phyloP scores from a whole-genome alignment of 2,888 invertebrate genomes.

The Autographa pulchrina region DNA sequence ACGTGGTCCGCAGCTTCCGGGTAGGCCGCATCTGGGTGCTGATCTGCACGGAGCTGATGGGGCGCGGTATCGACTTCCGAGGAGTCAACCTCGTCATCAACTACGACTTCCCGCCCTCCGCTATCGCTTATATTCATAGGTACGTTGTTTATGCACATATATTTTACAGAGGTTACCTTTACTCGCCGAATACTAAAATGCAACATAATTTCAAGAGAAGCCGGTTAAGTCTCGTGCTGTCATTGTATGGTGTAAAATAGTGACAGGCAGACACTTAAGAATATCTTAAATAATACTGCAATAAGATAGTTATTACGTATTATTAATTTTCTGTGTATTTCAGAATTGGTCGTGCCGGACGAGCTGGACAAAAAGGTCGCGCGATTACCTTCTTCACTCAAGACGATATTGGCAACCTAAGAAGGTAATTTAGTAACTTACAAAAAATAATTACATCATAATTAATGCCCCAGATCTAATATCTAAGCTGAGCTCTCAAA shows the following conservation, averaged over 20 bases:
- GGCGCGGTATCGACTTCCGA: conserved; percentile 98
- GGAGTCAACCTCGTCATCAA: conserved; percentile 99
- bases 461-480: no score
- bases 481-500: no score
- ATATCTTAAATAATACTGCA: no score
- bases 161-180: no score
- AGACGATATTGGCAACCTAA: conserved; percentile 95
- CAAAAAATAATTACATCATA: not conserved
- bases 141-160: conserved; percentile 61
- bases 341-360: conserved; percentile 95
- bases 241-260: no score
- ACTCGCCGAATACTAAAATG: no score
- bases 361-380: conserved; percentile 96
- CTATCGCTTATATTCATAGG: conserved; percentile 97
- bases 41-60: conserved; percentile 99
- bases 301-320: no score
- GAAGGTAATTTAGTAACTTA: conserved; percentile 90
- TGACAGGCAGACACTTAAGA: no score
- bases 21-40: conserved; percentile 98
- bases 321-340: no score
- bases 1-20: conserved; percentile 96
- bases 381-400: conserved; percentile 98
- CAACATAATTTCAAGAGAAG: no score
- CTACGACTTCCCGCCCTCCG: conserved; percentile 98
- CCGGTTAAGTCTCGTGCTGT: no score